A percentile compares a stretch with the other conserved stretches of the same genome.
phyloP scores from a whole-genome alignment of 1,140 invertebrate species.

The Catajapyx aquilonaris region DNA sequence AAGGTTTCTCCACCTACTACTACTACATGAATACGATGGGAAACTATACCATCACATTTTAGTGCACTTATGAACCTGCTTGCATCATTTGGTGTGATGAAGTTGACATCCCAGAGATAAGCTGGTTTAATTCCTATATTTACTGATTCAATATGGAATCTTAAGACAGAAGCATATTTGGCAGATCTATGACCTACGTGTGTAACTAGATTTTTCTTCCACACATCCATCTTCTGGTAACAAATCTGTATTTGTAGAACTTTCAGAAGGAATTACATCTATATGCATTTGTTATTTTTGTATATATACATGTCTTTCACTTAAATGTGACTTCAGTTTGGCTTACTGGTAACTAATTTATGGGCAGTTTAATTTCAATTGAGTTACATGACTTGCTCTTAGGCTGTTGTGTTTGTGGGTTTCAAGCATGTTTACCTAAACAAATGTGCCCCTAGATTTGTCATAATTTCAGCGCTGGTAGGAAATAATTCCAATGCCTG shows the following conservation, averaged over 20 bases:
- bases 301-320: too few species aligned
- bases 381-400: neutral
- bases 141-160: slow-evolving; percentile 9
- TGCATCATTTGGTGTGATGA: neutral
- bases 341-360: too few species aligned
- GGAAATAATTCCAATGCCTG: slow-evolving; percentile 21
- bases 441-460: slow-evolving; percentile 21
- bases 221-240: too few species aligned
- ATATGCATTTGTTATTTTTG: too few species aligned
- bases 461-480: slow-evolving; percentile 19
- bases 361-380: neutral
- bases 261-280: too few species aligned
- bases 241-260: too few species aligned
- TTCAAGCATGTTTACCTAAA: slow-evolving; percentile 19
- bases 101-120: slow-evolving; percentile 12
- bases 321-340: too few species aligned
- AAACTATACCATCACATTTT: neutral
- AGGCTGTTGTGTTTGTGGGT: neutral
- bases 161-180: too few species aligned
- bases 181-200: too few species aligned
- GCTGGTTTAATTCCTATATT: slow-evolving; percentile 10
- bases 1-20: too few species aligned
- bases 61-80: neutral
- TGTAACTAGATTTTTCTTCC: too few species aligned
- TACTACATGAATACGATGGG: neutral